Percentiles rank a stretch among this genome's conserved stretches.
phyloP scores from a whole-genome alignment of 2,113 vertebrate genomes.

The Climacteris rufus region DNA sequence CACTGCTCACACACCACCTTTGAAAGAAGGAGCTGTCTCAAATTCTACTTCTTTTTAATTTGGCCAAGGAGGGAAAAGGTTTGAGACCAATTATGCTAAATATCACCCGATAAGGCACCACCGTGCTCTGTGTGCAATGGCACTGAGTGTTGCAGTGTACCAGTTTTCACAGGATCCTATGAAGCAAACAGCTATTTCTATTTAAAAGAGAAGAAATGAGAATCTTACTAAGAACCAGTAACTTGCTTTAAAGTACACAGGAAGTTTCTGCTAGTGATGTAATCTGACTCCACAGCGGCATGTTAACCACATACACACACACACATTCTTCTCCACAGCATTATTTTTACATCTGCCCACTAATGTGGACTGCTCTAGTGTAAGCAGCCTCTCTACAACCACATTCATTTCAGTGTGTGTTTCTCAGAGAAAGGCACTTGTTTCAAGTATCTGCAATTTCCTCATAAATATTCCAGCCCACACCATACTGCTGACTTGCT shows the following conservation, averaged over 20 bases:
- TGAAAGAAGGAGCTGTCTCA: not conserved
- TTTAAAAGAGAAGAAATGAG: not conserved
- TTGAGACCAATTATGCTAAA: not conserved
- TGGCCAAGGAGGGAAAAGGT: not conserved
- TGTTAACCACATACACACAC: not conserved
- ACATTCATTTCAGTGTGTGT: not conserved
- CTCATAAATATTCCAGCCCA: not conserved
- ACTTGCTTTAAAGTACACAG: not conserved
- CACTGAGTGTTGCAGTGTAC: not conserved
- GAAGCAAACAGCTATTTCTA: not conserved
- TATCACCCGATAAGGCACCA: rapidly evolving
- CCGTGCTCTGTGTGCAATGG: not conserved
- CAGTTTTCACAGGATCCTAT: not conserved
- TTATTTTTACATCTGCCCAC: not conserved
- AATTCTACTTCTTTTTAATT: not conserved
- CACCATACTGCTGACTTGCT: rapidly evolving
- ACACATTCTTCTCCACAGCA: not conserved
- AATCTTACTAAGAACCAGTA: not conserved
- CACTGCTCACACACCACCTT: not conserved
- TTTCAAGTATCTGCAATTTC: not conserved
- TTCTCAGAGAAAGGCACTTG: not conserved
- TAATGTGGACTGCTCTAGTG: not conserved
- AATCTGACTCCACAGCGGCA: not conserved
- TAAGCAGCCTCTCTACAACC: not conserved
- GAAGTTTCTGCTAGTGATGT: not conserved